A percentile compares a stretch with the other conserved stretches of the same genome.
Evolutionary conservation across 2,113 vertebrate genomes (phyloP).

Genomic region (Bambusicola thoracicus): DNA sequence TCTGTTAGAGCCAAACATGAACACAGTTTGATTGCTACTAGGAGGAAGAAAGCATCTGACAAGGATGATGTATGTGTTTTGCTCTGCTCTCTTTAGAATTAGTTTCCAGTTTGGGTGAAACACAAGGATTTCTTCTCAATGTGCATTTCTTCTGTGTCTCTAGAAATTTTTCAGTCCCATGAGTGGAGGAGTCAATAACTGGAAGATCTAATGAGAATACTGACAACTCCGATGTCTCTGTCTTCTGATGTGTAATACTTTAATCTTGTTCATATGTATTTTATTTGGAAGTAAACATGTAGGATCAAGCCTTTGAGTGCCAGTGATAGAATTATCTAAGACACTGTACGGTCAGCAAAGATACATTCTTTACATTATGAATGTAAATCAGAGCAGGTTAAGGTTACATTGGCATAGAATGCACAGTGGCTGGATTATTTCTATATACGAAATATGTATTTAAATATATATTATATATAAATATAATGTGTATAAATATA

Average conservation of each 20-base stretch:
- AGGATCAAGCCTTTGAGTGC: not conserved
- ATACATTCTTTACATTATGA: not conserved
- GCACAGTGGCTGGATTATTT: not conserved
- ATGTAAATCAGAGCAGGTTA: not conserved
- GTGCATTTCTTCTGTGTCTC: not conserved
- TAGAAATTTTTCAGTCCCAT: not conserved
- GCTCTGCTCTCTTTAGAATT: not conserved
- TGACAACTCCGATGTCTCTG: not conserved
- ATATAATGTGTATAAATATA: too few species aligned
- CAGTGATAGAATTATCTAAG: not conserved
- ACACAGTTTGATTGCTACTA: not conserved
- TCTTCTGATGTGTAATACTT: not conserved
- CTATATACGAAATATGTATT: not conserved
- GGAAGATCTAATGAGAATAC: not conserved
- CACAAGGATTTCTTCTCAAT: not conserved
- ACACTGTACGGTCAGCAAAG: not conserved
- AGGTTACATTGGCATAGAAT: not conserved
- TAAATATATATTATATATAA: too few species aligned
- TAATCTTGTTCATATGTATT: not conserved
- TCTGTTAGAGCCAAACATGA: not conserved
- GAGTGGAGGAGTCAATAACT: not conserved
- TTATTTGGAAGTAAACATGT: not conserved
- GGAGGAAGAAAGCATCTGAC: not conserved
- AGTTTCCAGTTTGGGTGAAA: not conserved
- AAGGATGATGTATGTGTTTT: not conserved